Evolutionary conservation across 2,888 invertebrate species (phyloP), one percentile per base, ranked within the genome.

Genomic region (Ditula angustiorana): DNA sequence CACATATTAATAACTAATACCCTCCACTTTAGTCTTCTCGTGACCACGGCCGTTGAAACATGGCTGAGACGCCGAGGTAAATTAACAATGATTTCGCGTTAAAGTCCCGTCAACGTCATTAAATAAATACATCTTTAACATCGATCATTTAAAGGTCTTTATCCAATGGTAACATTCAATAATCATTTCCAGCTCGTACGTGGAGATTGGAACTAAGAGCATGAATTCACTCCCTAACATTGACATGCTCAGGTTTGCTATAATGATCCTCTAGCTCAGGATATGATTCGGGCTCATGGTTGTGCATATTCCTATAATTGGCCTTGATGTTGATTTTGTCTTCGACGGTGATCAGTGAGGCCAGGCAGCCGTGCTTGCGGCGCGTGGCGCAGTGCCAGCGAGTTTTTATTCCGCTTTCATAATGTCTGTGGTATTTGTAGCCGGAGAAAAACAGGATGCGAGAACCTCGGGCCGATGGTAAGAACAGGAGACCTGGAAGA

Each of bases 381-480:
- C 52, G 52, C 1, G 21, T 35, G 2, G 21, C 59, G 37, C 65
- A 66, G 16, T 56, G 52, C 61, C 62, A 61, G 0, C 66, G 50
- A 11, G 61, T 57, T 21, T 57, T 62, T 10, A 13, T 10, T 10
- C 44, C 56, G 0, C 44, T 35, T 11, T 11, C 46, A 30, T 60
- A 60, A 13, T 66, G 55, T 0, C 57, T 19, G 67, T 68, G 57
- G 23, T 69, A 59, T 37, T 70, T 68, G 8, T 70, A 70, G 3
- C 74, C 74, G 5, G 44, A 28, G 1, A 72, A 10, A 4, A 28
- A 61, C 13, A 77, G 57, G 0, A 69, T 28, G 0, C 55, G 59
- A 0, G 67, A 67, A 2, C 76, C 75, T 7, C 58, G 24, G 8
- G 28, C 47, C 1, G 69, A 67, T 5, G 35, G 53, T 8, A 56